Base-by-base conservation (phyloP, 2,113 vertebrate genomes). In the Sialia sialis region DNA sequence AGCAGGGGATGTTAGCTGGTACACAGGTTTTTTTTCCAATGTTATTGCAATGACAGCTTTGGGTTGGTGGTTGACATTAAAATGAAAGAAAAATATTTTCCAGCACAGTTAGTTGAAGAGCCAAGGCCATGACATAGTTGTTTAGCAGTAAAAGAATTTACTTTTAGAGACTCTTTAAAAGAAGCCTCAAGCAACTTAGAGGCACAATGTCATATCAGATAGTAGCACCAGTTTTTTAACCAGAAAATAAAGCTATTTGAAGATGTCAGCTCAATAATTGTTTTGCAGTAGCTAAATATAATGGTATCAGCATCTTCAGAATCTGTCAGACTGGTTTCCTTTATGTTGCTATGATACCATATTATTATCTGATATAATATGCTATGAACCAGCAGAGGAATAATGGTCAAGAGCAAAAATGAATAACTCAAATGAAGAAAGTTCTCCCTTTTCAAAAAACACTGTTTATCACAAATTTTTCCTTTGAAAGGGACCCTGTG, bases 1-100 rank as follows among this genome's bases (percentile, higher is more conserved):
- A 58, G 52, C 23, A 59, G 80, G 64, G 30, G 23, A 87, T 44
- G 39, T 58, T 89, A 75, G 43, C 89, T 75, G 60, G 59, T 77
- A 60, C 39, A 73, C 23, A 49, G 18, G 36, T 72, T 83, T 83
- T 83, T 85, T n/a, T n/a, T n/a, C n/a, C 83, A 94, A 10, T 94
- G 78, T 89, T 94, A 69, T 80, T 85, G 20, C 69, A 93, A 55
- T 84, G 93, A 89, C 43, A 41, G 52, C 56, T 80, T 84, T 44
- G 55, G 44, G 27, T 44, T 84, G 43, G 52, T 91, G 54, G 66
- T 44, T 93, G 93, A 77, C 88, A 81, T 69, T 84, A 89, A 89
- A 84, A 91, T 59, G 48, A 80, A 91, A 76, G 48, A 94, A 91
- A 93, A 95, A 83, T 69, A 73, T 96, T 97, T 97, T 90, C 87